Evolutionary conservation across 2,888 invertebrate species (phyloP).

Genomic region (Malacosoma neustria): DNA sequence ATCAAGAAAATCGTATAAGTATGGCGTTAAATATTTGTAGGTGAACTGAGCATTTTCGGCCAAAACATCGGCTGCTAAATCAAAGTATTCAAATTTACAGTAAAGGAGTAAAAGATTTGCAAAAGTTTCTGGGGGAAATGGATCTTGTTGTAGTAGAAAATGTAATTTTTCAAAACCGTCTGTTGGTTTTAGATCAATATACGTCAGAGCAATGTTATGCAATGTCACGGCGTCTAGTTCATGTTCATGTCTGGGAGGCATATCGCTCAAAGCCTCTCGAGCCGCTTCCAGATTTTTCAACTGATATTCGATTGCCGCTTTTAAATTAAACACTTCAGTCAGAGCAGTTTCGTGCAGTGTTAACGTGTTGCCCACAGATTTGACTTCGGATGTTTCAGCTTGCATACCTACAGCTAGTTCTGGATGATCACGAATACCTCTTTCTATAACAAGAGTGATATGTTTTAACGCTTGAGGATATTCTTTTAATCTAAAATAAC

Average conservation of each 20-base stretch:
- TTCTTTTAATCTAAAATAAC: conserved; percentile 95
- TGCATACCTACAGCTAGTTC: conserved; percentile 98
- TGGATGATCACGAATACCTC: conserved; percentile 96
- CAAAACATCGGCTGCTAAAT: conserved; percentile 97
- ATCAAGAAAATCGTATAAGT: conserved; percentile 95
- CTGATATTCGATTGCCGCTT: conserved; percentile 98
- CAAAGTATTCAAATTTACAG: conserved; percentile 97
- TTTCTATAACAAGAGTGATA: conserved; percentile 94
- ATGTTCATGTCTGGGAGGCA: conserved; percentile 96
- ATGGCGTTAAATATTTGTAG: conserved; percentile 95
- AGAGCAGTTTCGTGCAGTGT: conserved; percentile 96
- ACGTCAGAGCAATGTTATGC: conserved; percentile 95
- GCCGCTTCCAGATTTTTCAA: conserved; percentile 84
- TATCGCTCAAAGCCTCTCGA: conserved; percentile 89
- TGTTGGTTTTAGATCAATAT: conserved; percentile 90
- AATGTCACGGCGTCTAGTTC: conserved; percentile 98
- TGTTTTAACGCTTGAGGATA: conserved; percentile 94
- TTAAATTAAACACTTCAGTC: conserved; percentile 98
- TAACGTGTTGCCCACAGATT: conserved; percentile 96
- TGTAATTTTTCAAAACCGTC: conserved; percentile 91
- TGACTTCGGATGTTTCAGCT: conserved; percentile 92
- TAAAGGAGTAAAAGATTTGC: conserved; percentile 95
- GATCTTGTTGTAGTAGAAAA: conserved; percentile 95
- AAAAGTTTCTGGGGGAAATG: conserved; percentile 98
- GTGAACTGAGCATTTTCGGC: conserved; percentile 98